These are phyloP conservation scores for Cuniculus paca DNA, from an alignment of 2,797 vertebrate species.

Conservation along the genomic window DNA sequence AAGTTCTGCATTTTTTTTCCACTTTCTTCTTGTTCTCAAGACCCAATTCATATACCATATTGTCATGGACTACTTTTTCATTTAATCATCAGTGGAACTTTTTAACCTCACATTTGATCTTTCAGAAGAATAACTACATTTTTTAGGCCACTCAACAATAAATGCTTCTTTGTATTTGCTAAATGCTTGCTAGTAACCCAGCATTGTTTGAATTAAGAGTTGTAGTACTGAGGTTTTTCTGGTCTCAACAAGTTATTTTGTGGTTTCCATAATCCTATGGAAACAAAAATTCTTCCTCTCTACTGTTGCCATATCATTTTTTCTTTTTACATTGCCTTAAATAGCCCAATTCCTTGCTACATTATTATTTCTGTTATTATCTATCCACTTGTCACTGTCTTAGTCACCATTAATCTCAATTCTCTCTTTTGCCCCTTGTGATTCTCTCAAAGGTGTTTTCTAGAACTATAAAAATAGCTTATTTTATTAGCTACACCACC, in stretches of 20 bases:
- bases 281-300: neutral
- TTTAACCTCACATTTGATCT: constrained; percentile 23
- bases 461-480: neutral
- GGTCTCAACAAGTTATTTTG: neutral
- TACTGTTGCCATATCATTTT: neutral
- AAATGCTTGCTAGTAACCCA: neutral
- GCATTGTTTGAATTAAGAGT: neutral
- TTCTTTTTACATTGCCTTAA: neutral
- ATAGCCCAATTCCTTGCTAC: neutral
- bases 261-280: neutral
- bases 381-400: neutral
- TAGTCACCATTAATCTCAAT: neutral
- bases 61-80: neutral
- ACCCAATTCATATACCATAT: neutral
- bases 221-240: neutral
- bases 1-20: neutral
- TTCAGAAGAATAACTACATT: neutral
- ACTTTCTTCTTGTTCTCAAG: neutral
- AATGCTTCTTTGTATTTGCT: neutral
- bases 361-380: neutral
- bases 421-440: neutral
- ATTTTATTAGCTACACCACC: neutral
- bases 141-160: neutral
- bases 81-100: neutral
- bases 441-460: neutral